These are phyloP conservation scores for Ethmia dodecea DNA, from an alignment of 2,888 invertebrate species.

Conservation along the genomic window DNA sequence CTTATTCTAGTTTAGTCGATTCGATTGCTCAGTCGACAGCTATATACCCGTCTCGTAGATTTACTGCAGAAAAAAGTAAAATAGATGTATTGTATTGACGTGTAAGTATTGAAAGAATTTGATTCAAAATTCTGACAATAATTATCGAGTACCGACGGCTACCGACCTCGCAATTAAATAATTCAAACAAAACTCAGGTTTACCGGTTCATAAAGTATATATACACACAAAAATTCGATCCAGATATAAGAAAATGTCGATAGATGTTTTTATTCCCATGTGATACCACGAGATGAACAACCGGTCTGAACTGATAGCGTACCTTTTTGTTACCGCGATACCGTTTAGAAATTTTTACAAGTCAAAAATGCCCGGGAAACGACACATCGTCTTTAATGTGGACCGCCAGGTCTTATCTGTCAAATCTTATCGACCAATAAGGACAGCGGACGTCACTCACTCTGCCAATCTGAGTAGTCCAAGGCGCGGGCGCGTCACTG, in stretches of 20 bases:
- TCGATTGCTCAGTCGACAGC: too few relatives aligned
- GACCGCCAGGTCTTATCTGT: slow-evolving; percentile 65
- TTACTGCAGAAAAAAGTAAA: too few relatives aligned
- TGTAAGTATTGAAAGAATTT: too few relatives aligned
- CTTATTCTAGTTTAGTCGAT: too few relatives aligned
- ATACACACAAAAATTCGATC: slow-evolving; percentile 40
- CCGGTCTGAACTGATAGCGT: slow-evolving; percentile 36
- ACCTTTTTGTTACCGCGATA: slow-evolving; percentile 55
- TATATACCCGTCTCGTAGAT: too few relatives aligned
- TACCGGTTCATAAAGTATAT: slow-evolving; percentile 47
- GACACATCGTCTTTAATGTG: slow-evolving; percentile 68
- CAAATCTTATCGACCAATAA: slow-evolving; percentile 75
- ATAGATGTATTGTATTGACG: too few relatives aligned
- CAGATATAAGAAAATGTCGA: slow-evolving; percentile 56
- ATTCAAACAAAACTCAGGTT: slow-evolving; percentile 43
- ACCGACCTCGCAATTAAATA: slow-evolving; percentile 52
- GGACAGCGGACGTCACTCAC: slow-evolving; percentile 74
- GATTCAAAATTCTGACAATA: too few relatives aligned
- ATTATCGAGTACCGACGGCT: slow-evolving; percentile 46
- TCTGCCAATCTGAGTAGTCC: slow-evolving; percentile 60
- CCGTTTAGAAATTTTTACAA: slow-evolving; percentile 65
- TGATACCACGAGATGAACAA: slow-evolving; percentile 52
- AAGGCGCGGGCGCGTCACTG: slow-evolving; percentile 52
- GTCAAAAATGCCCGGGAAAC: slow-evolving; percentile 52
- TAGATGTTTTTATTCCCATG: slow-evolving; percentile 70